phyloP scores from a whole-genome alignment of 2,888 invertebrate species.

The Tipula helvola region DNA sequence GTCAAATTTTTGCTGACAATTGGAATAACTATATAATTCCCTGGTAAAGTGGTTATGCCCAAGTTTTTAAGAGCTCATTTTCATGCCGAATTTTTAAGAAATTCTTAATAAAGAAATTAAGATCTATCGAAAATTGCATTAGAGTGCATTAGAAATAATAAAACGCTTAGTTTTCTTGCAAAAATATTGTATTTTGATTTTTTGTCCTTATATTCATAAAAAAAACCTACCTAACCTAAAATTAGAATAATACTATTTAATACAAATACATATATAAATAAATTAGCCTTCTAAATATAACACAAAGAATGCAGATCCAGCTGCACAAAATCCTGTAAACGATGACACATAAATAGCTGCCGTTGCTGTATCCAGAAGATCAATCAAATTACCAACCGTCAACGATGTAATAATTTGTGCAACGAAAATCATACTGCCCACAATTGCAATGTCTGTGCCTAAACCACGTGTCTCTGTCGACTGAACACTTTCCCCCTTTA shows the following conservation, averaged over 20 bases:
- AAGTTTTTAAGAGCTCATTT: no score
- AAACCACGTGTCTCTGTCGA: conserved; percentile 33
- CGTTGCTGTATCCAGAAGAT: conserved; percentile 29
- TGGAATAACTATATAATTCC: no score
- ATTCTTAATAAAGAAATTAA: no score
- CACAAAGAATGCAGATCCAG: conserved; percentile 33
- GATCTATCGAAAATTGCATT: no score
- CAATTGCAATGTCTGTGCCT: conserved; percentile 36
- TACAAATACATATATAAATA: conserved; percentile 8
- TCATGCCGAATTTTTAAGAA: no score
- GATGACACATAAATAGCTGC: conserved; percentile 34
- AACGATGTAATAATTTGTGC: conserved; percentile 34
- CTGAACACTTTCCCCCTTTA: conserved; percentile 30
- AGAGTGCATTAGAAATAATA: not conserved
- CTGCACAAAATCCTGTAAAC: conserved; percentile 29
- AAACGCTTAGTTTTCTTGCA: not conserved
- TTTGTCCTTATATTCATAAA: not conserved
- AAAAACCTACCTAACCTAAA: not conserved
- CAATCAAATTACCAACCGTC: conserved; percentile 29
- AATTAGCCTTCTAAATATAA: conserved; percentile 23
- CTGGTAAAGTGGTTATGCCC: no score
- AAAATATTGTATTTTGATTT: not conserved
- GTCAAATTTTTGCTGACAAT: no score
- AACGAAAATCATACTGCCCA: conserved; percentile 35
- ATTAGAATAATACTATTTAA: not conserved